Conservation (phyloP, 2,888 invertebrate species). For the Temnothorax unifasciatus region DNA sequence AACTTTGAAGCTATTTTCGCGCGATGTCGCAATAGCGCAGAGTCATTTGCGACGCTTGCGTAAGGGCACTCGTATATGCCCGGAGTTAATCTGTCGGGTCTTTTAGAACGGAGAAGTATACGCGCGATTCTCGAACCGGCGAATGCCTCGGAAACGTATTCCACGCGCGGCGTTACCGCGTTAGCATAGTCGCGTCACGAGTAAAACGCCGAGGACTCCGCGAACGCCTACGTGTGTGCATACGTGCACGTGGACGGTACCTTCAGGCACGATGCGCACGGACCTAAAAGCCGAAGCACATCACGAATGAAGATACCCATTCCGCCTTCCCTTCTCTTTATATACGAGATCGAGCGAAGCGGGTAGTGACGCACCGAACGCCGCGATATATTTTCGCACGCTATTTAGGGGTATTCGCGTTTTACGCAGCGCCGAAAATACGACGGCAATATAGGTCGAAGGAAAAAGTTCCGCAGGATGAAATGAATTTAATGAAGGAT, state of each 20-base stretch:
- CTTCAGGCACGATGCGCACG: constrained; percentile 39
- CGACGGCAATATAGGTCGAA: background rate
- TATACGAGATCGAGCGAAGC: constrained; percentile 4
- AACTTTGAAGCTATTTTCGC: background rate
- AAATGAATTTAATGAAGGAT: background rate
- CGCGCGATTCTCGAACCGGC: constrained; percentile 27
- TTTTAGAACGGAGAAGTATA: constrained; percentile 27
- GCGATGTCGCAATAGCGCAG: background rate
- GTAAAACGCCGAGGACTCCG: constrained; percentile 70
- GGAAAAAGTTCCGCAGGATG: background rate
- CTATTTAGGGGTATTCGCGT: background rate
- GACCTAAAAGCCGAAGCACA: constrained; percentile 32
- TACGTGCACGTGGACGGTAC: constrained; percentile 58
- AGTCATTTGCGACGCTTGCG: constrained; percentile 35
- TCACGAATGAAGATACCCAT: constrained; percentile 52
- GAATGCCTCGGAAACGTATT: constrained; percentile 80
- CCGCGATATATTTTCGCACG: constrained; percentile 2
- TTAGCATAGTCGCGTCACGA: constrained; percentile 84
- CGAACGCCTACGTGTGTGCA: constrained; percentile 70
- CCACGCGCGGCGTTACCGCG: constrained; percentile 81
- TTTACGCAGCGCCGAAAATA: background rate
- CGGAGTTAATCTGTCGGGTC: constrained; percentile 49
- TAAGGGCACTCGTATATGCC: constrained; percentile 22
- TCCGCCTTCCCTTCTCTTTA: background rate
- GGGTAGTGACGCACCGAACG: background rate